These are phyloP conservation scores for Euplexia lucipara DNA, from an alignment of 2,888 invertebrate genomes.

Conservation along the genomic window DNA sequence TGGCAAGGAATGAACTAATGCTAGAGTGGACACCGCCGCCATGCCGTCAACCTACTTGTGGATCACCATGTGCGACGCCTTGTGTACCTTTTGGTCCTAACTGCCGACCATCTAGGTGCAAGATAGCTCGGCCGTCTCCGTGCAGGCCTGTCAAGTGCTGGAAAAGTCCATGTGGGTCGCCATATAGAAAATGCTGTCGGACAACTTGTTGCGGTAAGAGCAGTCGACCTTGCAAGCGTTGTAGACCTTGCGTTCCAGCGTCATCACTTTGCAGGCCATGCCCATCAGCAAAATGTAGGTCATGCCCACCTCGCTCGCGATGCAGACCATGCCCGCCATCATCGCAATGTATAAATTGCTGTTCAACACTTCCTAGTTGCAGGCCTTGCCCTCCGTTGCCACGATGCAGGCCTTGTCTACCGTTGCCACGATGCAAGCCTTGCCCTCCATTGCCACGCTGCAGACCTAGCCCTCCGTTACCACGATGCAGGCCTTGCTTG, in stretches of 20 bases:
- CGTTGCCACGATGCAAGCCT: not conserved
- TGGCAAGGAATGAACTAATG: conserved; percentile 86
- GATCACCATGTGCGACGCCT: conserved; percentile 42
- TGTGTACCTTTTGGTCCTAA: conserved; percentile 18
- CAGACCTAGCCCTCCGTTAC: not conserved
- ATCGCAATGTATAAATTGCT: too few species aligned
- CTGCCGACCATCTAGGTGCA: conserved; percentile 45
- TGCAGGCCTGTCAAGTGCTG: conserved; percentile 48
- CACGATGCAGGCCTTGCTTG: conserved; percentile 6
- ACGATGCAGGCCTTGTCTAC: conserved; percentile 3
- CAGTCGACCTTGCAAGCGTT: conserved; percentile 42
- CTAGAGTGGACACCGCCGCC: conserved; percentile 87
- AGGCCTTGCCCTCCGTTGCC: conserved; percentile 6
- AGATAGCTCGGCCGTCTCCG: conserved; percentile 45
- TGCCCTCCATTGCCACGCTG: not conserved
- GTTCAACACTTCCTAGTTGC: not conserved
- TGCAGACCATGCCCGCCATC: conserved; percentile 2
- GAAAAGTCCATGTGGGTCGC: conserved; percentile 54
- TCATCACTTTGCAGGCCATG: conserved; percentile 5
- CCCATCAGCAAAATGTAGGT: conserved; percentile 18
- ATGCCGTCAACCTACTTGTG: conserved; percentile 61
- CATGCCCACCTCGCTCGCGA: not conserved
- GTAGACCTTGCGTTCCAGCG: conserved; percentile 23
- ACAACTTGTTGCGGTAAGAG: conserved; percentile 38
- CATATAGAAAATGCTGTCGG: conserved; percentile 47